A percentile compares a stretch with the other conserved stretches of the same genome.
Conservation (phyloP, 2,888 invertebrate genomes). For the Cephus nigrinus region DNA sequence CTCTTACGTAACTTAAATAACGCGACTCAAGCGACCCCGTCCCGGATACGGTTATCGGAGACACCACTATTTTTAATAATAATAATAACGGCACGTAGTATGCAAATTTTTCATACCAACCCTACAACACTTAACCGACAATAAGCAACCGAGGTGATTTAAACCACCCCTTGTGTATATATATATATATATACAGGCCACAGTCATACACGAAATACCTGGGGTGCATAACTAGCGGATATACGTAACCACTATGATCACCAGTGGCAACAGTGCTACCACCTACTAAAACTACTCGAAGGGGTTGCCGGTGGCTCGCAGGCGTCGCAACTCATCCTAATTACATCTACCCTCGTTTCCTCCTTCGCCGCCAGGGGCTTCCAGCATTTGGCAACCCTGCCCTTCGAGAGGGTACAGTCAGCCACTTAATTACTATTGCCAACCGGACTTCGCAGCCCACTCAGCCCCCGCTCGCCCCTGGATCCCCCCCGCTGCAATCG, state of each 20-base stretch:
- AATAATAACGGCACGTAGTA: background rate
- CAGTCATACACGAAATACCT: background rate
- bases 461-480: background rate
- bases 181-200: too few relatives aligned
- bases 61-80: background rate
- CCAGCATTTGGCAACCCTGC: conserved; percentile 14
- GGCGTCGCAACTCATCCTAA: conserved; percentile 58
- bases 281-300: background rate
- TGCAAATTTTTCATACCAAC: background rate
- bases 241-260: background rate
- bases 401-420: conserved; percentile 46
- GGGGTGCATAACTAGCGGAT: background rate
- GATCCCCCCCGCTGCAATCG: conserved; percentile 40
- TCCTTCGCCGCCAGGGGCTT: conserved; percentile 41
- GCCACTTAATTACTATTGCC: conserved; percentile 59
- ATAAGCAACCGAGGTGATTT: background rate
- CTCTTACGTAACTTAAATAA: background rate
- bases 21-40: background rate
- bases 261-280: background rate
- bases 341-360: conserved; percentile 60
- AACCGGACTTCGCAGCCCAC: conserved; percentile 45
- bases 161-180: background rate
- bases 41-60: background rate
- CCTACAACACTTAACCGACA: background rate
- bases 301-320: background rate